Evolutionary conservation across 2,797 vertebrate genomes (phyloP).

Genomic region (Pyrocephalus nanus): DNA sequence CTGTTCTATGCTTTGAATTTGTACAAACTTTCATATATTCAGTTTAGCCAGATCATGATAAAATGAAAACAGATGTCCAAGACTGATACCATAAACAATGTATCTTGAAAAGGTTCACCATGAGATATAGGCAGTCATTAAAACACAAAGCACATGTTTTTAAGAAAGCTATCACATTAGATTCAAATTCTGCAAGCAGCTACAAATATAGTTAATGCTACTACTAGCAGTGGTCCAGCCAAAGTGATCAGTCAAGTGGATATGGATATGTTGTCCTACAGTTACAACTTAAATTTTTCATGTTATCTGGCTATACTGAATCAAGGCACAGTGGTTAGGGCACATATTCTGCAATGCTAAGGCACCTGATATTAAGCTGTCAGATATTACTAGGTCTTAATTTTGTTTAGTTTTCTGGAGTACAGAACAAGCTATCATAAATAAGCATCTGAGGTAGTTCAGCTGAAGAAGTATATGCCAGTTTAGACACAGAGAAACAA

Average conservation of each 20-base stretch:
- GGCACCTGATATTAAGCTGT: not conserved
- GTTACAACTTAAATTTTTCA: not conserved
- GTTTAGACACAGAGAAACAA: not conserved
- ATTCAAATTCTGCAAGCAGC: not conserved
- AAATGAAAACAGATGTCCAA: not conserved
- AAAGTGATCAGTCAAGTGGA: not conserved
- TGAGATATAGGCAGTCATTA: not conserved
- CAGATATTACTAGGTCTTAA: not conserved
- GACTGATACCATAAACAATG: not conserved
- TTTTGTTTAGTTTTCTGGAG: not conserved
- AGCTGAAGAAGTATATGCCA: not conserved
- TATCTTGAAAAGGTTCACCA: not conserved
- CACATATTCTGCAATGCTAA: not conserved
- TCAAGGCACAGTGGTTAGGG: not conserved
- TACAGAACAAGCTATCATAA: not conserved
- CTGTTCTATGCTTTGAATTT: not conserved
- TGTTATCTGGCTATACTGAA: not conserved
- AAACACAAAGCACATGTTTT: not conserved
- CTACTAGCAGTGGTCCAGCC: not conserved
- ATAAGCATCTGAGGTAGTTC: not conserved
- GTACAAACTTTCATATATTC: not conserved
- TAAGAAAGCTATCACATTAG: not conserved
- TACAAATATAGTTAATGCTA: not conserved
- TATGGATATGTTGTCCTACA: not conserved
- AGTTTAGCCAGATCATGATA: not conserved